These are phyloP conservation scores for Dendronephthya gigantea DNA, from an alignment of 64 coral and sea anemone species.

Conservation along the genomic window DNA sequence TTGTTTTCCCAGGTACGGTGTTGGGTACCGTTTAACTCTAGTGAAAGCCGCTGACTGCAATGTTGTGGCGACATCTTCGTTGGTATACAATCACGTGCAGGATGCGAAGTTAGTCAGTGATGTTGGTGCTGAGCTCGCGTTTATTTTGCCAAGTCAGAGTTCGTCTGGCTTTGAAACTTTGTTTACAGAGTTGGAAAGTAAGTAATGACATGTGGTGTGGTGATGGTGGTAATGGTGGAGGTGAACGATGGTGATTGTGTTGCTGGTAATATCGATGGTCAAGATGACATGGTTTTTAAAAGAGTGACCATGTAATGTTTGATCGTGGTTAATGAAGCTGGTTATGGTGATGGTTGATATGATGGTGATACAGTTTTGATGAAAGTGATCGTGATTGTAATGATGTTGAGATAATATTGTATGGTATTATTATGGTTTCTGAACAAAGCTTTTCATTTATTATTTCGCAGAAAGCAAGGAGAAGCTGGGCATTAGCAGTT, in stretches of 20 bases:
- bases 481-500: slow-evolving; percentile 73
- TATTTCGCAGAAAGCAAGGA: slow-evolving; percentile 38
- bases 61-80: slow-evolving; percentile 49
- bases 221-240: no score
- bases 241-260: neutral
- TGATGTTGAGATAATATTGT: no score
- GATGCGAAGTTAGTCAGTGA: slow-evolving; percentile 71
- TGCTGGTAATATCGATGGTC: no score
- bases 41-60: slow-evolving; percentile 63
- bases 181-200: slow-evolving; percentile 85
- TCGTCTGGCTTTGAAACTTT: slow-evolving; percentile 54
- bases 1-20: slow-evolving; percentile 50
- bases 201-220: neutral
- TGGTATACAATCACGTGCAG: slow-evolving; percentile 47
- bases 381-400: neutral
- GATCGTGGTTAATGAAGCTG: no score
- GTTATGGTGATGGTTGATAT: neutral
- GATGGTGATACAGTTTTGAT: no score
- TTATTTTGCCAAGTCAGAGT: slow-evolving; percentile 58
- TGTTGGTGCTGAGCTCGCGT: slow-evolving; percentile 84
- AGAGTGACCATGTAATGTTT: no score
- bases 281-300: no score
- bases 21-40: slow-evolving; percentile 73
- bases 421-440: no score
- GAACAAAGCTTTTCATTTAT: neutral